Conservation (phyloP, 2,888 invertebrate species). For the Notodonta ziczac region DNA sequence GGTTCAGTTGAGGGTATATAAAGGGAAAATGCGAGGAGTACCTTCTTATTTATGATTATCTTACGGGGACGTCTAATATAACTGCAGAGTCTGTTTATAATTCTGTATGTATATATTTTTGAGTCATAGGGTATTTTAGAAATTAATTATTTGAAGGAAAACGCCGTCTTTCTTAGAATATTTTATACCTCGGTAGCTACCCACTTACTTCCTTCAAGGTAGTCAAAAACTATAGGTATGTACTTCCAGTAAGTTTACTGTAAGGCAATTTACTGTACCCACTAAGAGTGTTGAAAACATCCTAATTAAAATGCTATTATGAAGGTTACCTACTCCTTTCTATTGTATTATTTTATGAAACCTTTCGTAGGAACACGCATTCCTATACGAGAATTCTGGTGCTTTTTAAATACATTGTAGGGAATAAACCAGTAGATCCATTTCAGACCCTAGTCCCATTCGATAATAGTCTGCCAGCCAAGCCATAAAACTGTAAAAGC, state of each 20-base stretch:
- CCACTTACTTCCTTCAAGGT: not conserved
- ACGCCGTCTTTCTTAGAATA: too few species aligned
- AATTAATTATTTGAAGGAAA: too few species aligned
- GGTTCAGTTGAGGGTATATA: not conserved
- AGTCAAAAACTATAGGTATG: constrained; percentile 6
- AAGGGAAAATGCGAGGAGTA: too few species aligned
- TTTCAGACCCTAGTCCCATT: constrained; percentile 15
- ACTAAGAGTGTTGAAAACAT: constrained; percentile 24
- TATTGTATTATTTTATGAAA: constrained; percentile 17
- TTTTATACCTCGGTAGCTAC: not conserved
- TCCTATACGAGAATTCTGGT: constrained; percentile 4
- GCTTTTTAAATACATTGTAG: constrained; percentile 6
- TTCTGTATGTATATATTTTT: too few species aligned
- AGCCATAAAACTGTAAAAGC: constrained; percentile 11
- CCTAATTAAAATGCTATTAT: constrained; percentile 60
- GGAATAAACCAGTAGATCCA: constrained; percentile 20
- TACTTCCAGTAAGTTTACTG: constrained; percentile 8
- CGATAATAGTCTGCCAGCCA: constrained; percentile 16
- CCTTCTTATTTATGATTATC: too few species aligned
- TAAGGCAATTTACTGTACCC: constrained; percentile 17
- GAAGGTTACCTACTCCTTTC: too few species aligned
- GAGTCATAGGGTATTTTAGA: not conserved
- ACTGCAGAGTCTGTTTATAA: not conserved
- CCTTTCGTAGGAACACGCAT: constrained; percentile 2
- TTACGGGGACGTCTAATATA: too few species aligned